phyloP scores from a whole-genome alignment of 2,113 vertebrate genomes.

The Leucosticte australis region DNA sequence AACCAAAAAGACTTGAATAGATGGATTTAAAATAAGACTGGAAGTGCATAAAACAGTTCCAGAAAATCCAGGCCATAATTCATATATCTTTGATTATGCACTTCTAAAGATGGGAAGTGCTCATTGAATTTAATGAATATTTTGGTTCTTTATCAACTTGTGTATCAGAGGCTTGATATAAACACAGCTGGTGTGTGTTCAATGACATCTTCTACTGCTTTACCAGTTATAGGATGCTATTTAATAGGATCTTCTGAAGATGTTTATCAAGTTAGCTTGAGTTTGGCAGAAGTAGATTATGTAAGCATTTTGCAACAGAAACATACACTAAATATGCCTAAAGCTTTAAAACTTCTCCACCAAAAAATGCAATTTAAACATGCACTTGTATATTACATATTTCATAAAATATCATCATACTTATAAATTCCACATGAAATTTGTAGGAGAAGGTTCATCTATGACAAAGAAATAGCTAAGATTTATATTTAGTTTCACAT shows the following conservation, averaged over 20 bases:
- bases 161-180: constrained; percentile 13
- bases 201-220: neutral
- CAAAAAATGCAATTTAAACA: neutral
- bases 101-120: constrained; percentile 19
- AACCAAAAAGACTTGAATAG: neutral
- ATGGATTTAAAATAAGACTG: neutral
- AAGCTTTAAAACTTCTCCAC: neutral
- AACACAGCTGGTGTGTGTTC: constrained; percentile 56
- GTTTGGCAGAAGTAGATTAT: neutral
- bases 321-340: neutral
- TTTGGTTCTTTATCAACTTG: constrained; percentile 48
- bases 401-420: neutral
- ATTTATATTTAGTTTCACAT: neutral
- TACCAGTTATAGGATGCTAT: neutral
- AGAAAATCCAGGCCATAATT: neutral
- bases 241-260: neutral
- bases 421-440: neutral
- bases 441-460: neutral
- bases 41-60: neutral
- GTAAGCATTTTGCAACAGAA: neutral
- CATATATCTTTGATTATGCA: neutral
- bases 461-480: neutral
- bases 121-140: constrained; percentile 56
- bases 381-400: neutral
- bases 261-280: constrained; percentile 17